These are phyloP conservation scores for Noctua comes DNA, from an alignment of 2,888 invertebrate species.

Conservation along the genomic window DNA sequence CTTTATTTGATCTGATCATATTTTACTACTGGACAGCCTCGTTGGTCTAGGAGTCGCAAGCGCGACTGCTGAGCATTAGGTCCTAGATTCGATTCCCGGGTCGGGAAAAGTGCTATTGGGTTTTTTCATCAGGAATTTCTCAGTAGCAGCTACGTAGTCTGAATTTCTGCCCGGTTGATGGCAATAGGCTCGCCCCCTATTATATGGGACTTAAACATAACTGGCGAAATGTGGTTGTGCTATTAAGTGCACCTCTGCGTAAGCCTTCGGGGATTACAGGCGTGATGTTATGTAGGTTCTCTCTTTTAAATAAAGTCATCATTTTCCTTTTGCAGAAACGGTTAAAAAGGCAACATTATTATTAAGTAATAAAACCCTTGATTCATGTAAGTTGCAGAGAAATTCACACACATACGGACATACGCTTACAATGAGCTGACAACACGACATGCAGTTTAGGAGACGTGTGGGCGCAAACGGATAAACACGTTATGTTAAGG, in stretches of 20 bases:
- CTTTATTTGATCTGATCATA: not conserved
- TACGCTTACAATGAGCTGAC: constrained; percentile 62
- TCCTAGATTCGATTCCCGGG: too few relatives aligned
- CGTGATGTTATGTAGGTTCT: not conserved
- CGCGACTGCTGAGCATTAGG: too few relatives aligned
- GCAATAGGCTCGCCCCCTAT: too few relatives aligned
- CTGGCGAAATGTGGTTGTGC: too few relatives aligned
- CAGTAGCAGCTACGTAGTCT: too few relatives aligned
- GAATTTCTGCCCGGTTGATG: too few relatives aligned
- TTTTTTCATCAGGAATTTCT: too few relatives aligned
- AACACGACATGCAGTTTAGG: constrained; percentile 68
- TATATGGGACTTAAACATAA: too few relatives aligned
- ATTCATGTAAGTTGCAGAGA: constrained; percentile 49
- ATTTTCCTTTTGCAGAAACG: not conserved
- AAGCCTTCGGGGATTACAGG: too few relatives aligned
- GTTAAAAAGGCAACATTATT: constrained; percentile 24
- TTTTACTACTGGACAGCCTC: not conserved
- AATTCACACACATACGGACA: constrained; percentile 55
- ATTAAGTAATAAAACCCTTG: constrained; percentile 57
- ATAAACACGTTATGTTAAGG: constrained; percentile 68
- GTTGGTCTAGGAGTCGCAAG: too few relatives aligned
- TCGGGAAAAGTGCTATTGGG: too few relatives aligned
- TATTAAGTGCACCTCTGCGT: too few relatives aligned
- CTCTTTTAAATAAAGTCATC: not conserved
- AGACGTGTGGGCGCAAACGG: constrained; percentile 68